Evolutionary conservation across 2,888 invertebrate genomes (phyloP).

Genomic region (Lithophane semibrunnea): DNA sequence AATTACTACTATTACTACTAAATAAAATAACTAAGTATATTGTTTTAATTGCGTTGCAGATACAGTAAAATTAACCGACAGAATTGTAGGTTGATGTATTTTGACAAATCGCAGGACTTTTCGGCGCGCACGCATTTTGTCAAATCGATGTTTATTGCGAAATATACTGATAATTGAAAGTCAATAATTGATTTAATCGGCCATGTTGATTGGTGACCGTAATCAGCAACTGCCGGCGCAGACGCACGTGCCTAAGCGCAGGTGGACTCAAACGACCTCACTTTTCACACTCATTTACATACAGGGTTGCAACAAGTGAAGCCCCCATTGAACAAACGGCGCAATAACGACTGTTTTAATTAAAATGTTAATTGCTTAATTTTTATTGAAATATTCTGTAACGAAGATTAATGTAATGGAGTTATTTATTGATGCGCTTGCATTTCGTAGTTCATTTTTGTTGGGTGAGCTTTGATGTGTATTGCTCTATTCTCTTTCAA

Average conservation of each 20-base stretch:
- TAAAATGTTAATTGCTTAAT: conserved; percentile 63
- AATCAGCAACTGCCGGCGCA: conserved; percentile 63
- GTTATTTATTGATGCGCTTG: conserved; percentile 44
- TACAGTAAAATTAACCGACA: too few species aligned
- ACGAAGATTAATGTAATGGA: conserved; percentile 32
- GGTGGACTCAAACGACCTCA: conserved; percentile 68
- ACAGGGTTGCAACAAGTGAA: conserved; percentile 59
- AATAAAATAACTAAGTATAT: neutral
- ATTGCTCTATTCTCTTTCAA: conserved; percentile 4
- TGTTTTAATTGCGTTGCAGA: neutral
- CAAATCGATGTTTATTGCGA: conserved; percentile 63
- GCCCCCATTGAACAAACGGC: conserved; percentile 49
- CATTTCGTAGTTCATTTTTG: neutral
- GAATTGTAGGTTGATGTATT: conserved; percentile 10
- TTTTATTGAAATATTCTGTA: conserved; percentile 57
- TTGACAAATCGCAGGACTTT: conserved; percentile 54
- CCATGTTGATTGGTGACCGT: conserved; percentile 63
- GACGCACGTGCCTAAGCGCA: conserved; percentile 62
- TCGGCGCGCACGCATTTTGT: conserved; percentile 58
- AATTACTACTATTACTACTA: too few species aligned
- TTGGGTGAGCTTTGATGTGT: neutral
- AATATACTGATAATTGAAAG: conserved; percentile 70
- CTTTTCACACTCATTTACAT: conserved; percentile 65
- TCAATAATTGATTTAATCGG: conserved; percentile 71
- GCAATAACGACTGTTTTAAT: conserved; percentile 62